Percentiles rank a stretch among this genome's conserved stretches.
Conservation (phyloP, 2,113 vertebrate species). For the Pyxicephalus adspersus region DNA sequence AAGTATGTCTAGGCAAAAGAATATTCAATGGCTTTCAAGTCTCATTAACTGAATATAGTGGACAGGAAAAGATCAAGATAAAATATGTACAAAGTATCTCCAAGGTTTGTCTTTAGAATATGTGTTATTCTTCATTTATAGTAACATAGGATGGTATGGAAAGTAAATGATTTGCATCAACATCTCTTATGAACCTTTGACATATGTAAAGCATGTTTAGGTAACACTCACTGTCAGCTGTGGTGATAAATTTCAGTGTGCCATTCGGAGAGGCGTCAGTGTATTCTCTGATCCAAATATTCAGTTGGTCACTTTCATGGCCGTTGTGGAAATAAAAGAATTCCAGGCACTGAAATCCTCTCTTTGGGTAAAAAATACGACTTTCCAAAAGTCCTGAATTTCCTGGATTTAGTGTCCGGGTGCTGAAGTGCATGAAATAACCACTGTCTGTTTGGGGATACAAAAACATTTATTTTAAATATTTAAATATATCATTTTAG, state of each 20-base stretch:
- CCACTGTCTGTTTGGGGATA: constrained; percentile 74
- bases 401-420: constrained; percentile 61
- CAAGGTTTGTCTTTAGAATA: too few relatives aligned
- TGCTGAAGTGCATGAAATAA: constrained; percentile 90
- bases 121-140: too few relatives aligned
- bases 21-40: too few relatives aligned
- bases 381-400: constrained; percentile 79
- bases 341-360: constrained; percentile 86
- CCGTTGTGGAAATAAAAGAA: constrained; percentile 88
- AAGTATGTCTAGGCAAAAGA: too few relatives aligned
- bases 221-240: constrained; percentile 74
- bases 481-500: neutral
- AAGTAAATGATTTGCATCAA: too few relatives aligned
- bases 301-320: constrained; percentile 68
- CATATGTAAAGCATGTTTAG: too few relatives aligned
- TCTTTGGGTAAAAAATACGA: constrained; percentile 82
- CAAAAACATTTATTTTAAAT: neutral
- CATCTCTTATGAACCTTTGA: too few relatives aligned
- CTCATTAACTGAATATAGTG: too few relatives aligned
- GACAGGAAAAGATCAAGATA: too few relatives aligned
- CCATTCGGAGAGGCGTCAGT: constrained; percentile 65
- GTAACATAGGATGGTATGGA: too few relatives aligned
- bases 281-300: constrained; percentile 80
- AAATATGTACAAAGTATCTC: too few relatives aligned
- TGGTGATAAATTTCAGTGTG: constrained; percentile 69